Conservation (phyloP, 2,113 vertebrate genomes). For the Hippopotamus amphibius region DNA sequence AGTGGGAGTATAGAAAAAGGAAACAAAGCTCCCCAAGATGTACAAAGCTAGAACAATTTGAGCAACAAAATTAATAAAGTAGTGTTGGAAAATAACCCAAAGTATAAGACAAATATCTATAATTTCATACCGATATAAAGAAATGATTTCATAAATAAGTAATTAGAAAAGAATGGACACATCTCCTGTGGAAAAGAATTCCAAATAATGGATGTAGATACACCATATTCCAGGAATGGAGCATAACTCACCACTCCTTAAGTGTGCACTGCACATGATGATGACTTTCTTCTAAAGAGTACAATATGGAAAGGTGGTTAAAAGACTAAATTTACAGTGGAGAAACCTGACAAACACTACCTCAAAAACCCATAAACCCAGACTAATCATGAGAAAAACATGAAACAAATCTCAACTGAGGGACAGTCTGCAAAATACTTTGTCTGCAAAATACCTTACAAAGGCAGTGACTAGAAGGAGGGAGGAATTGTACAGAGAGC, state of each 20-base stretch:
- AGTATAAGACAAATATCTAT: background rate
- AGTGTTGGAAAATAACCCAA: background rate
- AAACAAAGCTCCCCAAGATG: background rate
- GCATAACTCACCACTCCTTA: background rate
- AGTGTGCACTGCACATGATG: background rate
- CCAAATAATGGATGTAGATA: background rate
- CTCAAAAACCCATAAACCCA: background rate
- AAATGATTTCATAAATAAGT: background rate
- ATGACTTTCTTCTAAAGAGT: background rate
- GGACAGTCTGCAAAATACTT: background rate
- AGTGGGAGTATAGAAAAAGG: background rate
- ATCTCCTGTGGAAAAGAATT: background rate
- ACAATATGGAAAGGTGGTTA: background rate
- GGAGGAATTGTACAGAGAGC: background rate
- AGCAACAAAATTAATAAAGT: background rate
- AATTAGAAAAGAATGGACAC: background rate
- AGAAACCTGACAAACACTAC: background rate
- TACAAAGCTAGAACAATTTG: background rate
- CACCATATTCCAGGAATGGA: background rate
- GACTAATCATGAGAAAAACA: background rate
- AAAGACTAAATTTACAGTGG: background rate
- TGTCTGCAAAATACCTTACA: too few species aligned
- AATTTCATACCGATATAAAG: background rate
- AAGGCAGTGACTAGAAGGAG: background rate
- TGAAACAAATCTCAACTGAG: background rate